phyloP scores from a whole-genome alignment of 2,113 vertebrate genomes.

The Nannobrachium achirus region DNA sequence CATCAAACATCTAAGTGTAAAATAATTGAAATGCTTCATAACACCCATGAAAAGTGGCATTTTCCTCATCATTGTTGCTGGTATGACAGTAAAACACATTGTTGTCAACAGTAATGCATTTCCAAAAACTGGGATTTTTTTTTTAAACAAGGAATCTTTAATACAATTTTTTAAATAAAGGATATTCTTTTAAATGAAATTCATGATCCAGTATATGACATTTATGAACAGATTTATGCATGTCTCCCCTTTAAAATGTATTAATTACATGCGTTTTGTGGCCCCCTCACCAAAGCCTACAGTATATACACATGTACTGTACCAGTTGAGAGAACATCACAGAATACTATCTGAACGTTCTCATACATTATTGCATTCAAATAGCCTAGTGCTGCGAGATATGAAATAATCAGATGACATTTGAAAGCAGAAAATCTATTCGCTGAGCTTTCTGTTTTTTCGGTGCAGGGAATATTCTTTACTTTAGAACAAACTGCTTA shows the following conservation, averaged over 20 bases:
- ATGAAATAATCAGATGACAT: slow-evolving; percentile 71
- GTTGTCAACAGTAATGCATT: neutral
- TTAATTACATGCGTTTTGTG: neutral
- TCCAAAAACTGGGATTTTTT: neutral
- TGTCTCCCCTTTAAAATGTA: neutral
- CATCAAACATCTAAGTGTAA: neutral
- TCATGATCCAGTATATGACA: no score
- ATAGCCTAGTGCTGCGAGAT: slow-evolving; percentile 39
- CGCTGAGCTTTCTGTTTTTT: slow-evolving; percentile 75
- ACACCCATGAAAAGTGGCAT: neutral
- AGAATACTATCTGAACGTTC: slow-evolving; percentile 29
- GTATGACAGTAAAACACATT: neutral
- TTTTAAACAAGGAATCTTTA: neutral
- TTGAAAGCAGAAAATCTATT: slow-evolving; percentile 74
- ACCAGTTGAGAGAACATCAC: slow-evolving; percentile 22
- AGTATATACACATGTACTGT: slow-evolving; percentile 17
- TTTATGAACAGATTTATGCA: no score
- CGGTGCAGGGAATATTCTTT: slow-evolving; percentile 40
- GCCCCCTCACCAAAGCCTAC: neutral
- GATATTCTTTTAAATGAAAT: no score
- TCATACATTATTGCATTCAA: slow-evolving; percentile 39
- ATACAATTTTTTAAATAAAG: no score
- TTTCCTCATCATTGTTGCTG: neutral
- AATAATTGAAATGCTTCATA: neutral
- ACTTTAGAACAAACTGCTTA: slow-evolving; percentile 56